phyloP scores from a whole-genome alignment of 2,888 invertebrate species.

The Latrodectus hesperus region DNA sequence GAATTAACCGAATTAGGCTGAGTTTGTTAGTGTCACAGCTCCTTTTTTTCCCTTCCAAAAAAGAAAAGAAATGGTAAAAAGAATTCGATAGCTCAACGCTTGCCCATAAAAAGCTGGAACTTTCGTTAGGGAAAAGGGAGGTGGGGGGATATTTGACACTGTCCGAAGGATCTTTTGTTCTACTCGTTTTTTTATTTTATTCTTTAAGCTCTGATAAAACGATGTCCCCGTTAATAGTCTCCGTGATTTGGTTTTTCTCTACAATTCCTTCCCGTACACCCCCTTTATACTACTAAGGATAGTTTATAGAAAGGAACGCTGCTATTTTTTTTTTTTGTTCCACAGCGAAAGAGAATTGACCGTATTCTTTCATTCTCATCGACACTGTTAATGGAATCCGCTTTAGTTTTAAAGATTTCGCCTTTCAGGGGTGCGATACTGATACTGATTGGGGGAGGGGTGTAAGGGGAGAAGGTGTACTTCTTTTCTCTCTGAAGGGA shows the following conservation, averaged over 20 bases:
- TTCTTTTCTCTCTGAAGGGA: conserved; percentile 1
- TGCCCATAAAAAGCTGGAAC: conserved; percentile 11
- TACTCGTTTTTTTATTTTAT: conserved; percentile 41
- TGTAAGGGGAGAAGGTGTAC: conserved; percentile 25
- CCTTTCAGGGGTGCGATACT: conserved; percentile 23
- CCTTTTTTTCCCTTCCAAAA: neutral
- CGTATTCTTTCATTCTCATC: conserved; percentile 52
- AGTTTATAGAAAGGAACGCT: conserved; percentile 26
- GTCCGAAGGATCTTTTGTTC: conserved; percentile 53
- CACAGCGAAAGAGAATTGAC: conserved; percentile 37
- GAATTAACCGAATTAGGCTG: conserved; percentile 67
- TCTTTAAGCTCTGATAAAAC: conserved; percentile 58
- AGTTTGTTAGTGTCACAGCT: conserved; percentile 62
- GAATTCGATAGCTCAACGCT: conserved; percentile 38
- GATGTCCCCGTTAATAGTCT: conserved; percentile 62
- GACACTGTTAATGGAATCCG: conserved; percentile 60
- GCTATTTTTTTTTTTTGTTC: conserved; percentile 6
- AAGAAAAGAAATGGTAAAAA: neutral
- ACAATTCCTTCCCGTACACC: conserved; percentile 10
- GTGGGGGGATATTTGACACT: conserved; percentile 58
- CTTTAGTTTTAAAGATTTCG: conserved; percentile 62
- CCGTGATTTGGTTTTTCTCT: conserved; percentile 64
- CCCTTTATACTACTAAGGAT: conserved; percentile 16
- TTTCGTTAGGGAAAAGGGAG: neutral
- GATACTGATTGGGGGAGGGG: conserved; percentile 38